Evolutionary conservation across 2,797 vertebrate species (phyloP), one percentile per base, ranked within the genome.

Genomic region (Cirrhinus mrigala): DNA sequence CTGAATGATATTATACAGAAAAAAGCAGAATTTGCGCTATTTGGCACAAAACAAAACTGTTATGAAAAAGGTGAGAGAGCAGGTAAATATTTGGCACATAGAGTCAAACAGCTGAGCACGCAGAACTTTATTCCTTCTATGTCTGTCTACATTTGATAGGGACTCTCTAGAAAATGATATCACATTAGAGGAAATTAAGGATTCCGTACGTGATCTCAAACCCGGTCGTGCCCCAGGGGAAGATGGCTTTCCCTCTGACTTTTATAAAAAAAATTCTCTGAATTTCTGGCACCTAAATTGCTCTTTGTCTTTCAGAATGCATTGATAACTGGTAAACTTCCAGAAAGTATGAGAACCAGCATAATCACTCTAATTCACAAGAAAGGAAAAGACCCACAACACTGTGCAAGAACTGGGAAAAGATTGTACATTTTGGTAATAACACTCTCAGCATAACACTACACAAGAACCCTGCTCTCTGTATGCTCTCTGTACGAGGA

Each of bases 31-130:
- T n/a, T n/a, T n/a, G n/a, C 40, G 11, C 7, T 60, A 60, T 60
- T 60, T 60, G 37, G 29, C 33, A 68, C 29, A 37, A 71, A 71
- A 29, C 71, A 5, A 75, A 75, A 75, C 6, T 50, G 20, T 52
- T 74, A 52, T 52, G 71, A 74, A 74, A 52, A 50, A 37, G 66
- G 6, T 37, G 66, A 69, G 29, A 68, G 29, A 68, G 64, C 64
- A 68, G 64, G 64, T 33, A 68, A 50, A 74, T 52, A 48, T 0
- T 18, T 74, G 22, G 70, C 40, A 12, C 40, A 73, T 27, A 73
- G 46, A 27, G 18, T 33, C 2, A 77, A 74, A 52, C 46, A 74
- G 46, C 46, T 74, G 8, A 29, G 8, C 24, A 74, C 12, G 15
- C n/a, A n/a, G 15, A 58, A 77, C 3, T 37, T 40, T 12, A 40